Base-by-base conservation (phyloP, 2,113 vertebrate species). In the Pygoscelis adeliae region DNA sequence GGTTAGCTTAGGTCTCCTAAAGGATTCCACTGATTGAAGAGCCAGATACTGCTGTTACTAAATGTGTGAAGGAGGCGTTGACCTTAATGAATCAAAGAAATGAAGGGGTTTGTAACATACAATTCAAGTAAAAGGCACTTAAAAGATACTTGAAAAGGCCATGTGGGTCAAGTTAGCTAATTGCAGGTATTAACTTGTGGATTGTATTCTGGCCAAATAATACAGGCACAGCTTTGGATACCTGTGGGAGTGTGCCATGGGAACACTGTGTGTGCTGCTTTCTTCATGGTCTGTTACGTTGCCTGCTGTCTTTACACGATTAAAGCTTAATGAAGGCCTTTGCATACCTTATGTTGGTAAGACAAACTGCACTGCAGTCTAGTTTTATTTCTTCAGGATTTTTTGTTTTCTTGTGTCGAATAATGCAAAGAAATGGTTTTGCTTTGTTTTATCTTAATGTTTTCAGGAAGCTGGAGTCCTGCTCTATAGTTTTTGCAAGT, bases 51-150 rank as follows among this genome's bases (percentile, higher is more conserved):
- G 69, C 63, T 93, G 76, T 22, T 96, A 26, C 63, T 90, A 27
- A 79, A 52, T 5, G 3, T 55, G 71, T 17, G 21, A 59, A 76
- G 67, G 84, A 62, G 67, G 62, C 50, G 63, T 22, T 72, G 62
- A 88, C 85, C 84, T 88, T 74, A 87, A 91, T 53, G 70, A 95
- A 86, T 81, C 80, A 81, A 94, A 89, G 56, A 77, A 92, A 76
- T 38, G 13, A 79, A 72, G 52, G 58, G 49, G 19, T 85, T 96
- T 84, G 58, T 91, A 94, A 66, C 34, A 36, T 32, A 36, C 34
- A 63, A 55, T 94, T 95, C 42, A 76, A 91, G 30, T 76, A n/a
- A 94, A 93, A 87, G 19, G 27, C 63, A 74, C 83, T 97, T 94
- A 34, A 83, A 76, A 77, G 83, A 44, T 22, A 49, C 67, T 85